Conservation (phyloP, 2,113 vertebrate species). For the Tragulus kanchil region DNA sequence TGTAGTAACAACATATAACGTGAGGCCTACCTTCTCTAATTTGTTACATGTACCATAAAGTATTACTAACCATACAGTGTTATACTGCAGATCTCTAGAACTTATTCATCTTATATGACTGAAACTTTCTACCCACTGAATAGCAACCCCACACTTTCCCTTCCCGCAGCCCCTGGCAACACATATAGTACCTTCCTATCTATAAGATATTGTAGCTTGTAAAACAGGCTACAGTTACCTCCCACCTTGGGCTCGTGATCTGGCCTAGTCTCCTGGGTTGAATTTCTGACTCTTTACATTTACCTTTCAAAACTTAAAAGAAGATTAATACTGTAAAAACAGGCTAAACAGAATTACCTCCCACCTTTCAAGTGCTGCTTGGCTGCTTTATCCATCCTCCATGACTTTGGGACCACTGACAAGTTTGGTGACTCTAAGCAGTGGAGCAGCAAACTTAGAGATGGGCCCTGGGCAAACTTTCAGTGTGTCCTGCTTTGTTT, state of each 20-base stretch:
- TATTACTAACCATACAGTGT: neutral
- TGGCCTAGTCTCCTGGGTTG: neutral
- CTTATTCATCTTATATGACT: neutral
- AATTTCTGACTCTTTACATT: slow-evolving; percentile 15
- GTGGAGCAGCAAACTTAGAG: neutral
- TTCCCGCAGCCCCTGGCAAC: neutral
- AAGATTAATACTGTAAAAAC: slow-evolving; percentile 7
- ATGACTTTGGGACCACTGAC: neutral
- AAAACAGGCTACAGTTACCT: too few species aligned
- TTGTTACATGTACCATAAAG: neutral
- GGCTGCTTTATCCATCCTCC: neutral
- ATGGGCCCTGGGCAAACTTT: neutral
- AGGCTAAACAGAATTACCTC: neutral
- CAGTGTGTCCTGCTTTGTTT: neutral
- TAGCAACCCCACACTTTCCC: neutral
- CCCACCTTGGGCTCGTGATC: neutral
- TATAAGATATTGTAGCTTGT: too few species aligned
- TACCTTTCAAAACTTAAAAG: slow-evolving; percentile 10
- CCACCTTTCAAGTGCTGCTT: neutral
- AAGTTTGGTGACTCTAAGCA: neutral
- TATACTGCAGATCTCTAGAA: neutral
- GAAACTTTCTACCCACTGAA: neutral
- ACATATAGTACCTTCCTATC: neutral
- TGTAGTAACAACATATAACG: neutral
- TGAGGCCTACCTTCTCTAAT: neutral